Evolutionary conservation across 64 coral and sea anemone genomes (phyloP), one percentile per base, ranked within the genome.

Genomic region (Hydrozoanthus tunicans): DNA sequence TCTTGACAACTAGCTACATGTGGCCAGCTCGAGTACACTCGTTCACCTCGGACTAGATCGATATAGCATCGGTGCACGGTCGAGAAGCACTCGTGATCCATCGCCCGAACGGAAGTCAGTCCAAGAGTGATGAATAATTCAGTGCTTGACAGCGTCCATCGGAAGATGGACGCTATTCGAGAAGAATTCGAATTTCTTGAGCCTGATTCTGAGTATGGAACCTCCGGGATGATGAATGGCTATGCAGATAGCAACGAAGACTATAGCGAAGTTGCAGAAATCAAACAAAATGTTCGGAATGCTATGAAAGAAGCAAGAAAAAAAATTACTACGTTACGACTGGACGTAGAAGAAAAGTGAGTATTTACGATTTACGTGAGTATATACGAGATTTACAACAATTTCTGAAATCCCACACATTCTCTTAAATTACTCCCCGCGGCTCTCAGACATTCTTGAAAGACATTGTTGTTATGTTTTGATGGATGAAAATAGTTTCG

Each of bases 261-360:
- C 23, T 79, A 70, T 14, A 90, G 89, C 7, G 94, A 95, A 66
- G 92, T 95, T 62, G 79, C 74, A 7, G 97, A 99, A 90, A 99
- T 99, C 5, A 89, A 80, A 65, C 94, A 99, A 51, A 95, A 99
- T 62, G 94, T 99, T 62, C 92, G 91, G 5, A 73, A 80, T 80
- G 94, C 94, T 27, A 95, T 99, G 91, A 95, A 99, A 90, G 97
- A 93, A 62, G 97, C 97, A 17, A 81, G 94, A 59, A 84, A 93
- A 70, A 92, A 93, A 59, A 93, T 99, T 17, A 78, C 89, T 52
- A 82, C 93, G 56, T 79, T 99, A 23, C 94, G 97, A 72, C 92
- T 88, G 15, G 97, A 99, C 73, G 92, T 95, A 3, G 97, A 99
- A 61, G 92, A 91, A 23, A 99, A 96, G 97, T 99, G 81, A 90